Evolutionary conservation across 1,140 invertebrate species (phyloP).

Genomic region (Glossosoma conforme): DNA sequence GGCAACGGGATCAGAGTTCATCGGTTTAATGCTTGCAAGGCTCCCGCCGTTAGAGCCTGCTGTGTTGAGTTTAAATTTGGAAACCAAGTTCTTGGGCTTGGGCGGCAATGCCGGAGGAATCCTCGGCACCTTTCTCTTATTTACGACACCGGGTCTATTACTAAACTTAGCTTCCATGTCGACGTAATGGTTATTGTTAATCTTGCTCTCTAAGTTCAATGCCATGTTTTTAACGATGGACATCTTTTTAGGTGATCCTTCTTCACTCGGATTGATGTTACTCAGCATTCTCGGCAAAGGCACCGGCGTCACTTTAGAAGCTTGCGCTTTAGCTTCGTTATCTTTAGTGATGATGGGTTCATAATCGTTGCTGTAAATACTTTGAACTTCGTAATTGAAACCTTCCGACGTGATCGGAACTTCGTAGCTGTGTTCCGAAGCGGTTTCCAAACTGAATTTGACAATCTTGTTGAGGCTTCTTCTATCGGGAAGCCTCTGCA

Average conservation of each 20-base stretch:
- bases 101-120: slow-evolving; percentile 64
- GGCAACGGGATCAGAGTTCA: slow-evolving; percentile 60
- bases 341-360: slow-evolving; percentile 55
- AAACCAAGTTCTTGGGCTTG: slow-evolving; percentile 61
- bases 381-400: slow-evolving; percentile 56
- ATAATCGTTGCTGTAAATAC: slow-evolving; percentile 59
- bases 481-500: slow-evolving; percentile 12
- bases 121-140: slow-evolving; percentile 54
- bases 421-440: slow-evolving; percentile 50
- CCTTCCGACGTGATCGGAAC: slow-evolving; percentile 48
- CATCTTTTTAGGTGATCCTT: slow-evolving; percentile 41
- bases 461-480: slow-evolving; percentile 45
- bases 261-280: slow-evolving; percentile 17
- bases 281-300: slow-evolving; percentile 36
- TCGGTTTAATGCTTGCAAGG: slow-evolving; percentile 8
- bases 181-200: slow-evolving; percentile 37
- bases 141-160: slow-evolving; percentile 38
- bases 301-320: too few relatives aligned
- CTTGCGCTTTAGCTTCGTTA: slow-evolving; percentile 37
- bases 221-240: slow-evolving; percentile 52
- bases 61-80: slow-evolving; percentile 52
- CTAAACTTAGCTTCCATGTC: slow-evolving; percentile 42
- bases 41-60: neutral
- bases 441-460: slow-evolving; percentile 49
- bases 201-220: slow-evolving; percentile 56